Base-by-base conservation (phyloP, 2,888 invertebrate genomes). In the Lasius platythorax region DNA sequence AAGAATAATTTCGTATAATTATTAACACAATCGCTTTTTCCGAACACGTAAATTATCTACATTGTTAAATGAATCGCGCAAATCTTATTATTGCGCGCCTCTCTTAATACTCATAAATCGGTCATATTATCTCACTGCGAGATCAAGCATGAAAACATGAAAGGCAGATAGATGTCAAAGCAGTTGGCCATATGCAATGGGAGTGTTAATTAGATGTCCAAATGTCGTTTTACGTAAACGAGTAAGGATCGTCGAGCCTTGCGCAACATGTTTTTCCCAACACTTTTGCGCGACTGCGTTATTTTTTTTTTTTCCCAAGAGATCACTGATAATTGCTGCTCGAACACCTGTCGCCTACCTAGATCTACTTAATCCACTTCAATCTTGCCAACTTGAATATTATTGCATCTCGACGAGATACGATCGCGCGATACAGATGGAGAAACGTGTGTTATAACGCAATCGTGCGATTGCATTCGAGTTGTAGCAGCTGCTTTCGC, bases 191-290 rank as follows among this genome's bases (percentile, higher is more conserved):
- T 23, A n/a, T 67, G 50, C 30, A 40, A 43, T 12, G n/a, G 30
- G 30, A 64, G 46, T 28, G 30, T 81, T 81, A 86, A 66, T 81
- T 75, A 84, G 75, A 64, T 40, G 58, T 40, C 83, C 79, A 50
- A 74, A 50, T 72, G 66, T 56, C 61, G n/a, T 40, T 58, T 61
- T 68, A 58, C 79, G 18, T 58, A 43, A 68, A 46, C 46, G 30
- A 12, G n/a, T 28, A 70, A 53, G 6, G 50, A 53, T 53, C 33
- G 70, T 33, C n/a, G 30, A 30, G 37, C 3, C 23, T 79, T 61
- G 46, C 28, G 46, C 46, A 70, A 79, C 9, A 2, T 18, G 28
- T 30, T 79, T 70, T 50, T 67, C 46, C 0, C 61, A 8, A 58
- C 23, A 12, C 33, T 79, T 23, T 46, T 15, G 33, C 43, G 28